phyloP scores from a whole-genome alignment of 2,113 vertebrate species.

The Hystrix cristata region DNA sequence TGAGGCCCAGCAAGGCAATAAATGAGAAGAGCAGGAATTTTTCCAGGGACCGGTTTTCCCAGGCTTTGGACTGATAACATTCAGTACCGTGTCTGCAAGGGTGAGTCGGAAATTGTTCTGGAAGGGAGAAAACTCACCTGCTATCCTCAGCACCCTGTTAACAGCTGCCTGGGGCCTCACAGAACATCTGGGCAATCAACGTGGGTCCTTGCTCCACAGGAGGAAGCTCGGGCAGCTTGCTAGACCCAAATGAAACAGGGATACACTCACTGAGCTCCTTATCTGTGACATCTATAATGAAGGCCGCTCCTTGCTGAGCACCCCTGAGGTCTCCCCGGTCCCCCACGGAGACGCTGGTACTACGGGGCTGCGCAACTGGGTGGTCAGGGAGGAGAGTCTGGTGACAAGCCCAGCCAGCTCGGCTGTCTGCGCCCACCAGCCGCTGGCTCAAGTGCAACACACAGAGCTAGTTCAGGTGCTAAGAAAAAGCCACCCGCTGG shows the following conservation, averaged over 20 bases:
- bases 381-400: neutral
- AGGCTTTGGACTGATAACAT: neutral
- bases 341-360: neutral
- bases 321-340: neutral
- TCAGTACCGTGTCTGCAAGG: neutral
- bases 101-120: neutral
- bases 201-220: neutral
- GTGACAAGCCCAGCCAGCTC: neutral
- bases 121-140: neutral
- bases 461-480: neutral
- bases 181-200: too few species aligned
- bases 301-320: accelerated
- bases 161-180: neutral
- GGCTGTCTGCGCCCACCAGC: neutral
- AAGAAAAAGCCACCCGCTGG: neutral
- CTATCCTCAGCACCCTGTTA: neutral
- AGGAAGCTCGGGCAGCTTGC: neutral
- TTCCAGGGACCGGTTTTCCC: neutral
- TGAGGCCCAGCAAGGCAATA: too few species aligned
- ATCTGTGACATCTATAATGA: neutral
- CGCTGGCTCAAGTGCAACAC: neutral
- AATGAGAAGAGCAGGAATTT: accelerated
- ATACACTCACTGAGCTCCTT: too few species aligned
- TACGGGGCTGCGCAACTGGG: neutral
- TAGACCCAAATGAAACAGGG: neutral